Percentiles rank a stretch among this genome's conserved stretches.
Evolutionary conservation across 1,140 invertebrate species (phyloP).

Genomic region (Euwallacea similis): DNA sequence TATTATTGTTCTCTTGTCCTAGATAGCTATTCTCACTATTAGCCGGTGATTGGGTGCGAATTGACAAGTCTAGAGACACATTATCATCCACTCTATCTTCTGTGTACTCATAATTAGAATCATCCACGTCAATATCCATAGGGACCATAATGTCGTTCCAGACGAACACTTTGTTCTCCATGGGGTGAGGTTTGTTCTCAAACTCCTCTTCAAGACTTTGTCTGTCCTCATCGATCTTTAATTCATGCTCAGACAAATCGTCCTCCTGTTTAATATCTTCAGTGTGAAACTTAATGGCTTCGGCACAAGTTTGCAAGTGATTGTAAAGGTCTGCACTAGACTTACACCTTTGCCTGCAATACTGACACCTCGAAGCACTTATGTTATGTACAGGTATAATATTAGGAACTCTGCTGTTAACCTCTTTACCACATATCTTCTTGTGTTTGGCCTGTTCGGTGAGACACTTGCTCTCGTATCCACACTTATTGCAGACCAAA

Average conservation of each 20-base stretch:
- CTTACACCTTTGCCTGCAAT: slow-evolving; percentile 82
- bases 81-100: slow-evolving; percentile 49
- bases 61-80: slow-evolving; percentile 46
- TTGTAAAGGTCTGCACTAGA: slow-evolving; percentile 73
- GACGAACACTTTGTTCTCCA: slow-evolving; percentile 76
- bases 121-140: slow-evolving; percentile 52
- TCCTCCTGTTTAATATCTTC: slow-evolving; percentile 32
- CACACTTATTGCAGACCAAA: slow-evolving; percentile 72
- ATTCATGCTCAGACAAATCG: slow-evolving; percentile 51
- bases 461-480: slow-evolving; percentile 80
- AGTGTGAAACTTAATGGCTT: slow-evolving; percentile 54
- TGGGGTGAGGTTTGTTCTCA: slow-evolving; percentile 63
- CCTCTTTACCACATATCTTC: slow-evolving; percentile 66
- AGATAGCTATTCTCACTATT: slow-evolving; percentile 48
- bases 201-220: slow-evolving; percentile 49
- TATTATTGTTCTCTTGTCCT: slow-evolving; percentile 38
- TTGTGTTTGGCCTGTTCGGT: slow-evolving; percentile 77
- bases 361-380: slow-evolving; percentile 79
- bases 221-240: slow-evolving; percentile 45
- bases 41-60: slow-evolving; percentile 50
- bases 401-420: slow-evolving; percentile 43
- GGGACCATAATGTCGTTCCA: slow-evolving; percentile 65
- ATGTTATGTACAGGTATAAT: slow-evolving; percentile 55
- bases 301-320: slow-evolving; percentile 71
- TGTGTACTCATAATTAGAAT: slow-evolving; percentile 52